Conservation (phyloP, 2,888 invertebrate species). For the Chirona hameri region DNA sequence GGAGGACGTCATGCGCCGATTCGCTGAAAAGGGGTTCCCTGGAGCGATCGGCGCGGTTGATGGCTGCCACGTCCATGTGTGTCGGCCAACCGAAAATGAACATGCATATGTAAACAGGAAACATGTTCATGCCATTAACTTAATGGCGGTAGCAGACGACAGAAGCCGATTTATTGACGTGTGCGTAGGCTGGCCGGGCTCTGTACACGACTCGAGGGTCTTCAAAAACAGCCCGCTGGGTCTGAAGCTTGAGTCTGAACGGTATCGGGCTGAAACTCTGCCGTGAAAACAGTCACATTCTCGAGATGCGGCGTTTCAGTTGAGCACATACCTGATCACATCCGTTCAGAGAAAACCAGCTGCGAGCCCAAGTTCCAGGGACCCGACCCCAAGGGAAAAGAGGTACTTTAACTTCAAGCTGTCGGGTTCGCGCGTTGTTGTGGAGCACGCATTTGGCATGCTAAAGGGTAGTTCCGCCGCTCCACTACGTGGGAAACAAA, state of each 20-base stretch:
- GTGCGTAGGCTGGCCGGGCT: neutral
- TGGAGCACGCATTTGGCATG: neutral
- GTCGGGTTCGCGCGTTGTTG: neutral
- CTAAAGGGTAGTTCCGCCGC: neutral
- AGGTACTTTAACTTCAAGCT: neutral
- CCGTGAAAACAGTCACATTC: neutral
- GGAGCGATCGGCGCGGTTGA: neutral
- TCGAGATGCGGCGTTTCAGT: neutral
- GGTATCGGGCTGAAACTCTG: neutral
- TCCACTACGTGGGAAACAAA: neutral
- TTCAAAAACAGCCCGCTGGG: too few relatives aligned
- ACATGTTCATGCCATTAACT: neutral
- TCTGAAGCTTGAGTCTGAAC: neutral
- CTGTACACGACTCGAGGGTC: neutral
- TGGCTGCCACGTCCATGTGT: neutral
- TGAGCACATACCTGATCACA: neutral
- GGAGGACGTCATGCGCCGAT: neutral
- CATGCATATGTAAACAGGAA: neutral
- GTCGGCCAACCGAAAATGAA: neutral
- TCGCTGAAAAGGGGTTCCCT: neutral
- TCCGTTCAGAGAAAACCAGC: neutral
- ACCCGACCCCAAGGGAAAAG: neutral
- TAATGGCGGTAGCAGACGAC: neutral
- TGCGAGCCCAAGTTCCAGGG: neutral
- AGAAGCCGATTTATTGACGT: neutral